Evolutionary conservation across 2,797 vertebrate species (phyloP), one percentile per base, ranked within the genome.

Genomic region (Pipistrellus nathusii): DNA sequence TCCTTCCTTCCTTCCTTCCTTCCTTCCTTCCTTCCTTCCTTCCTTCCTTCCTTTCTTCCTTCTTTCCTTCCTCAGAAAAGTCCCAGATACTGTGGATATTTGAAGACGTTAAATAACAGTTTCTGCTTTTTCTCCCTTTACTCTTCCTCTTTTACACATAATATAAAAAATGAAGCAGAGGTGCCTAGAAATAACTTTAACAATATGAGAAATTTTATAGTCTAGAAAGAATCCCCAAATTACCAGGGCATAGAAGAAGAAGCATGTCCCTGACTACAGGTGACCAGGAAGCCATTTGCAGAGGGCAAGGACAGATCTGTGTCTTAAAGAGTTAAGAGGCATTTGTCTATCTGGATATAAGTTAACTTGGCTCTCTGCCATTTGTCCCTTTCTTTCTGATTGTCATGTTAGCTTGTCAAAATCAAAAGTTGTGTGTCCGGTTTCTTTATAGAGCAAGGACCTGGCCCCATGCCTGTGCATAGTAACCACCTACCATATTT

Each of bases 351-450:
- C 48, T 90, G 68, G 11, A 7, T n/a, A 15, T 92, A 75, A 88
- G n/a, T 55, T 35, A 68, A 88, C 59, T 84, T 88, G 62, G 12
- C 30, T 81, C 0, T 57, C 89, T 75, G 35, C 92, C 68, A 44
- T 72, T 73, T 44, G 73, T 85, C 53, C 53, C 41, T 64, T 48
- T 93, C 44, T 87, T 85, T 75, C 85, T 76, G 38, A 71, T 55
- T 59, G 48, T 48, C 59, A 73, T 7, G 3, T 72, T 14, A 17
- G 9, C 38, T 93, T 77, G 69, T 35, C 38, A 57, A 75, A 66
- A 71, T 66, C 75, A 91, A 80, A 75, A 81, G 64, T 15, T 69
- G n/a, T 32, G 59, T 68, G 69, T 85, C 23, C 9, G 4, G 30
- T 57, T 90, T 85, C 73, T 85, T 81, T 88, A 78, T 55, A 53